Evolutionary conservation across 2,888 invertebrate species (phyloP), one percentile per base, ranked within the genome.

Genomic region (Drosophila kambysellisi): DNA sequence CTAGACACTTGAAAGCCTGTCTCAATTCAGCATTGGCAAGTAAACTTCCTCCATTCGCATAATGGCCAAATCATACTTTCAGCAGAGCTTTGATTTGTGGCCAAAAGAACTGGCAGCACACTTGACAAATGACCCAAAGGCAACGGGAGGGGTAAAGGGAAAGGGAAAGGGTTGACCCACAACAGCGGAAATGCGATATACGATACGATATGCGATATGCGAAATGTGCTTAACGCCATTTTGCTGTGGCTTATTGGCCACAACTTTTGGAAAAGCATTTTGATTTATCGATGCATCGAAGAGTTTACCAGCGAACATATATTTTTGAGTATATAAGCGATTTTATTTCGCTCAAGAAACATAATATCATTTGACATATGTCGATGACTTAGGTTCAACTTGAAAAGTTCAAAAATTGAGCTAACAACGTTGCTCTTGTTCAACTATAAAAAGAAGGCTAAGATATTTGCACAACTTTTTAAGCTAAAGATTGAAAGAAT

Each of bases 1-100:
- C 69, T 81, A 72, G 73, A 78, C 78, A 64, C 80, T 82, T 71
- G 72, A 74, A 85, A 84, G 78, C 81, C 76, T 70, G 69, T 70
- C 70, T 68, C 66, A 57, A 68, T 69, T 79, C 74, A 66, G 68
- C 74, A 66, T 73, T 74, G 81, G 79, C 76, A 84, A 74, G 88
- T 73, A 79, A 46, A 46, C 74, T 57, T 53, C 50, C 54, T 60
- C 59, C 35, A 41, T 59, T 37, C 66, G 70, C 61, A 74, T 78
- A 78, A 78, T 78, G 74, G 74, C 66, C 80, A 76, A 79, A 79
- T 79, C 74, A 78, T 65, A 70, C 70, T 60, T 60, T 70, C 59
- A 68, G 41, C 57, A 60, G 46, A 52, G 59, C 53, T 20, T 72
- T 59, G 64, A 59, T 70, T 59, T 78, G 70, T 70, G 72, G 69